These are phyloP conservation scores for Sus cebifrons DNA, from an alignment of 2,797 vertebrate species.

Conservation along the genomic window DNA sequence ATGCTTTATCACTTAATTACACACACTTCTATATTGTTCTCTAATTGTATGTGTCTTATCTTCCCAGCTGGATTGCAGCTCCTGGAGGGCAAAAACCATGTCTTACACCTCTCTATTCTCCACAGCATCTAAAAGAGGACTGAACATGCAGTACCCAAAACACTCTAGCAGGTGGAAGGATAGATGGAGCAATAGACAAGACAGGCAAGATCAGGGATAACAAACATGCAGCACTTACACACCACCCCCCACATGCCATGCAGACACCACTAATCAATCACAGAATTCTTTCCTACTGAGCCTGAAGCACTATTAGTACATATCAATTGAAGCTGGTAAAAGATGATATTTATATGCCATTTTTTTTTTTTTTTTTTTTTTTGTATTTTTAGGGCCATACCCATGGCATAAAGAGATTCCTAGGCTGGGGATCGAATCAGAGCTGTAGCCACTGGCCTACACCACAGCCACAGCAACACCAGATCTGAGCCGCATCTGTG, in stretches of 20 bases:
- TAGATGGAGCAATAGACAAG: neutral
- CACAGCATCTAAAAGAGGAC: neutral
- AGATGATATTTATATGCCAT: neutral
- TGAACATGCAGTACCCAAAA: neutral
- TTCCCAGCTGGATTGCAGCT: constrained; percentile 68
- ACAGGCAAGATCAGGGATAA: constrained; percentile 40
- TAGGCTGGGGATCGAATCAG: too few species aligned
- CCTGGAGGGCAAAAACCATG: constrained; percentile 63
- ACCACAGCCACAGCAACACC: too few species aligned
- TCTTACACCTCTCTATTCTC: constrained; percentile 45
- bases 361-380: neutral
- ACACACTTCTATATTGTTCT: constrained; percentile 68
- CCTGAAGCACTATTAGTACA: neutral
- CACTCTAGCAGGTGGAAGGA: constrained; percentile 20
- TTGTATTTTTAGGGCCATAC: too few species aligned
- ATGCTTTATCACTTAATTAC: constrained; percentile 80
- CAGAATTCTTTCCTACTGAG: neutral
- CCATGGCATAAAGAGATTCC: too few species aligned
- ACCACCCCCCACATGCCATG: neutral
- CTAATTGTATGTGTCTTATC: constrained; percentile 82
- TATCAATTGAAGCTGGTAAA: neutral
- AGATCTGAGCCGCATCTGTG: too few species aligned
- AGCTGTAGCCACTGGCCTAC: too few species aligned
- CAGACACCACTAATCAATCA: constrained; percentile 55
- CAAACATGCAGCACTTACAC: neutral